Evolutionary conservation across 2,888 invertebrate genomes (phyloP).

Genomic region (Neocrepidodera transversa): DNA sequence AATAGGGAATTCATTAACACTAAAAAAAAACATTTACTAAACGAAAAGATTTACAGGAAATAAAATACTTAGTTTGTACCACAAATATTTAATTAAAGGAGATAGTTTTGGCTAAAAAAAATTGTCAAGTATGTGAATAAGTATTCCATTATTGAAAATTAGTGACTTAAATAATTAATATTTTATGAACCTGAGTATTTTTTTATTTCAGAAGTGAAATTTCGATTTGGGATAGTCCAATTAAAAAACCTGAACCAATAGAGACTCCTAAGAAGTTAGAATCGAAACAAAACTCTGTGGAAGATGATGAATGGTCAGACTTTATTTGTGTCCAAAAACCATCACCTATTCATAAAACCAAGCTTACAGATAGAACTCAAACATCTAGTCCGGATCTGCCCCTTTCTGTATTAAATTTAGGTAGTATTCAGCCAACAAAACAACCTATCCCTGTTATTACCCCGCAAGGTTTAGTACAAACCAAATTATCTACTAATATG

Average conservation of each 20-base stretch:
- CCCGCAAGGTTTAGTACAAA: constrained; percentile 55
- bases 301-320: constrained; percentile 70
- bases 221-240: constrained; percentile 18
- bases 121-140: too few species aligned
- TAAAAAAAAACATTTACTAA: too few species aligned
- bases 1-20: too few species aligned
- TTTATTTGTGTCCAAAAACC: constrained; percentile 61
- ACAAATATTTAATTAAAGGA: too few species aligned
- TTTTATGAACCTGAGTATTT: too few species aligned
- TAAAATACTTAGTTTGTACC: too few species aligned
- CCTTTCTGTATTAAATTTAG: constrained; percentile 56
- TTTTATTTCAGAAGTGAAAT: constrained; percentile 8
- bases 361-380: constrained; percentile 41
- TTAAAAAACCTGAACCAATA: constrained; percentile 14
- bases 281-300: constrained; percentile 41
- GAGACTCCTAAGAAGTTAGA: constrained; percentile 12
- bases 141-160: too few species aligned
- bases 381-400: constrained; percentile 55
- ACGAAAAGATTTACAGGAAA: too few species aligned
- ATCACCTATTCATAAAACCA: constrained; percentile 45
- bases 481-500: constrained; percentile 50
- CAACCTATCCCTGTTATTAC: constrained; percentile 57
- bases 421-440: constrained; percentile 54
- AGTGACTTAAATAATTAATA: too few species aligned
- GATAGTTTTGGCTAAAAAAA: too few species aligned